Base-by-base conservation (phyloP, 2,797 vertebrate genomes). In the Chelonia mydas region DNA sequence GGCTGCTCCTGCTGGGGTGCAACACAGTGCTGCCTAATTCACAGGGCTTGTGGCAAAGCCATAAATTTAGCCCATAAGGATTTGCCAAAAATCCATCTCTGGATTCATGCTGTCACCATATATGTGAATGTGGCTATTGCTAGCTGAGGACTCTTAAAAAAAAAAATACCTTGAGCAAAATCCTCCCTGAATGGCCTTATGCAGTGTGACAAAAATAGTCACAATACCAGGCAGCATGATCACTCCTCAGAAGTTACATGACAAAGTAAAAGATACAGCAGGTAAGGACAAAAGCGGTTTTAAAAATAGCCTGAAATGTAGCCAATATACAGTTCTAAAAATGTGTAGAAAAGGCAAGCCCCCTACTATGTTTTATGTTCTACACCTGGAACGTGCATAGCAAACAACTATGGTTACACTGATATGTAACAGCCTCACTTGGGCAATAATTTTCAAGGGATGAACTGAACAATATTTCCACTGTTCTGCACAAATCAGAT, bases 151-250 rank as follows among this genome's bases (percentile, higher is more conserved):
- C 45, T 79, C 33, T 33, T 7, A 61, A 61, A 61, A 25, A 23
- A 54, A 6, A n/a, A 41, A 41, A 16, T 6, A 72, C 5, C 5
- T 11, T 72, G 23, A 72, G 19, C n/a, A 25, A 72, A 72, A 41
- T 72, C 21, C 51, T 31, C 1, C 27, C 51, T 86, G 33, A 94
- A 88, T 54, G 86, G 3, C 6, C 49, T 51, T 11, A 76, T 92
- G 90, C 28, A 83, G 4, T 83, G 83, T 49, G 45, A 83, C 45
- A 45, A 82, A 78, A 91, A 77, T 87, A 83, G 87, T 72, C n/a
- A 72, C 37, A 11, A 10, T 41, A 25, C 11, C 33, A 65, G 61
- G 61, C 33, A 65, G 33, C 3, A 0, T 7, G 33, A 15, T 79
- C 88, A 77, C 57, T 90, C 81, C 0, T 0, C 45, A 49, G 37